Evolutionary conservation across 2,888 invertebrate genomes (phyloP).

Genomic region (Zaprionus obscuricornis): DNA sequence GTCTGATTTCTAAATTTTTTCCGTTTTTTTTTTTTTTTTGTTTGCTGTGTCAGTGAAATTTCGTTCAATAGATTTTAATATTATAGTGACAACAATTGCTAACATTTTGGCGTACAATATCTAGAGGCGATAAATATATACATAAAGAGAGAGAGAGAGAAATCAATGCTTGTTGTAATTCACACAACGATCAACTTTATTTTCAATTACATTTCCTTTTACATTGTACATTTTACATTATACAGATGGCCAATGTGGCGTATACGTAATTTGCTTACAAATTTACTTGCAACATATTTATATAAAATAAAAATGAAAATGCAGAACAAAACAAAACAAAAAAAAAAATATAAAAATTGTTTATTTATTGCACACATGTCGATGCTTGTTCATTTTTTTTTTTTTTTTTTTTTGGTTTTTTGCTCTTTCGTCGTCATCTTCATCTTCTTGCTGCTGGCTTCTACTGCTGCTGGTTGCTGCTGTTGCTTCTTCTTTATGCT

Average conservation of each 20-base stretch:
- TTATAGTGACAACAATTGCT: neutral
- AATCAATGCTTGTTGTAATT: too few relatives aligned
- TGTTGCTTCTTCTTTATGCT: neutral
- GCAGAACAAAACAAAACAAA: too few relatives aligned
- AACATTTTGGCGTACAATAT: neutral
- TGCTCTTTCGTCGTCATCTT: too few relatives aligned
- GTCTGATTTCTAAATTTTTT: constrained; percentile 19
- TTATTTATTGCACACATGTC: constrained; percentile 28
- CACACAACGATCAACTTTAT: too few relatives aligned
- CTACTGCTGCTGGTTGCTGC: neutral
- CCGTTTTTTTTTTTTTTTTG: constrained; percentile 8
- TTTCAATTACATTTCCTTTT: too few relatives aligned
- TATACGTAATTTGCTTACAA: constrained; percentile 27
- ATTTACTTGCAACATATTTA: constrained; percentile 14
- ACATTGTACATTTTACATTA: too few relatives aligned
- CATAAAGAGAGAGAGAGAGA: too few relatives aligned
- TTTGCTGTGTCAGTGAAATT: constrained; percentile 26
- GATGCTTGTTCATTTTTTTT: constrained; percentile 4
- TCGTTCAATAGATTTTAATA: neutral
- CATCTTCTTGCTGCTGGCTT: too few relatives aligned
- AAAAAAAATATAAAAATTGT: constrained; percentile 45
- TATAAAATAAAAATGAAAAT: too few relatives aligned
- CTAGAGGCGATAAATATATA: too few relatives aligned
- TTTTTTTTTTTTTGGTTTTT: too few relatives aligned
- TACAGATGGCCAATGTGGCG: too few relatives aligned